A percentile compares a stretch with the other conserved stretches of the same genome.
Evolutionary conservation across 2,113 vertebrate genomes (phyloP).

Genomic region (Phocoena phocoena): DNA sequence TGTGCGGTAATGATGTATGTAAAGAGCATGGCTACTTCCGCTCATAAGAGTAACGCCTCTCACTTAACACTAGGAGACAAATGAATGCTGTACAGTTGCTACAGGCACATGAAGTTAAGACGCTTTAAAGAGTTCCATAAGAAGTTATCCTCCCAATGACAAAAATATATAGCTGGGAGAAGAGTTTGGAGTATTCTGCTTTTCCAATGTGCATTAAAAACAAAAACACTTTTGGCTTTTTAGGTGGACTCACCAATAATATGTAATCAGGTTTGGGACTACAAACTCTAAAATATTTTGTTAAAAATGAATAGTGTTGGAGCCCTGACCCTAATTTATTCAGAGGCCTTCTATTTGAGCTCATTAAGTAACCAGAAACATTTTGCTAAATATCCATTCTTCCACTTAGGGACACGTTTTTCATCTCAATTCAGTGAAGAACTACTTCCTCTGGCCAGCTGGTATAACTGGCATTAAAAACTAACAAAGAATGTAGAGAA

Average conservation of each 20-base stretch:
- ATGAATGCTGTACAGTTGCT: not conserved
- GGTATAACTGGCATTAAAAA: not conserved
- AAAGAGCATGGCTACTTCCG: not conserved
- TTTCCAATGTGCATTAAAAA: not conserved
- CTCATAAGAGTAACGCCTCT: not conserved
- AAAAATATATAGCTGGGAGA: not conserved
- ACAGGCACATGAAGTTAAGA: not conserved
- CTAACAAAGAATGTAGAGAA: not conserved
- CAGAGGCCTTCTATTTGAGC: not conserved
- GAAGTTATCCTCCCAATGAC: not conserved
- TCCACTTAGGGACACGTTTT: not conserved
- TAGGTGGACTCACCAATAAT: not conserved
- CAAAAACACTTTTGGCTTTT: not conserved
- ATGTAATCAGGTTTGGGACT: not conserved
- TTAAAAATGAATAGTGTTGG: not conserved
- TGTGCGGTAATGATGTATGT: not conserved
- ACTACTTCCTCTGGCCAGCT: not conserved
- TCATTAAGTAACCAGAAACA: not conserved
- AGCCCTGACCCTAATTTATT: not conserved
- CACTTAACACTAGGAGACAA: not conserved
- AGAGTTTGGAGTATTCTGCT: not conserved
- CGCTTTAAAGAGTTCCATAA: not conserved
- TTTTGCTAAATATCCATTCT: not conserved
- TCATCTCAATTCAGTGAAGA: not conserved
- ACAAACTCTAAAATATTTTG: conserved; percentile 12